Percentiles rank a stretch among this genome's conserved stretches.
Conservation (phyloP, 2,888 invertebrate genomes). For the Lepidonotus clava region DNA sequence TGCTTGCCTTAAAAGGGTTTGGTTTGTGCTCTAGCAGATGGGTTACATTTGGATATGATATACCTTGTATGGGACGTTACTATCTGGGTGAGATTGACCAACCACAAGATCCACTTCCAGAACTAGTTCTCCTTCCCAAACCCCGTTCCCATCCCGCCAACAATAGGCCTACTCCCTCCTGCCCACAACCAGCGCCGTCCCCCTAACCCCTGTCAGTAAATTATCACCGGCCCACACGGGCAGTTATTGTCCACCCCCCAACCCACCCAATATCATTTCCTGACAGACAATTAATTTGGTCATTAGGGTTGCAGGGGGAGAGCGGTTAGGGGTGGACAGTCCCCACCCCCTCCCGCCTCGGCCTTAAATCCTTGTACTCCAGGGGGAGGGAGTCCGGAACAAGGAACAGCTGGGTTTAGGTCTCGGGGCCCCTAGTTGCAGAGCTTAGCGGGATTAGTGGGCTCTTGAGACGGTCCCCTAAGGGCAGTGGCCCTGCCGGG, state of each 20-base stretch:
- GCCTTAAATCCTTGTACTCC: background rate
- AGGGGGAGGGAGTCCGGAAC: constrained; percentile 24
- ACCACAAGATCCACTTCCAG: too few species aligned
- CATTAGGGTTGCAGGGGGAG: background rate
- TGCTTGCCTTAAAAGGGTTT: too few species aligned
- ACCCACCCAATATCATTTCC: background rate
- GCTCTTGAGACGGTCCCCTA: constrained; percentile 2
- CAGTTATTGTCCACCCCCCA: background rate
- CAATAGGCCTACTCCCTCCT: background rate
- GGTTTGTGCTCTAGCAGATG: too few species aligned
- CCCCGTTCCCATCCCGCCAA: background rate
- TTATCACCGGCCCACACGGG: background rate
- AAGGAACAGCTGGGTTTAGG: constrained; percentile 47
- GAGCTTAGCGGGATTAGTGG: constrained; percentile 23
- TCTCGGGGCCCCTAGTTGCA: background rate
- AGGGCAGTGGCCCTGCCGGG: too few species aligned
- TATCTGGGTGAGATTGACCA: too few species aligned
- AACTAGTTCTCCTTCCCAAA: background rate
- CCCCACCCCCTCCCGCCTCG: background rate
- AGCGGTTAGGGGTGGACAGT: too few species aligned
- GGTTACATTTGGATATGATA: too few species aligned
- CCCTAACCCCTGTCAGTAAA: background rate
- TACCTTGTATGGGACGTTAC: too few species aligned
- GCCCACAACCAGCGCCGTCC: background rate
- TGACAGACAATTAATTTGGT: constrained; percentile 12